Conservation (phyloP, 1,140 invertebrate species). For the Diuraphis noxia region DNA sequence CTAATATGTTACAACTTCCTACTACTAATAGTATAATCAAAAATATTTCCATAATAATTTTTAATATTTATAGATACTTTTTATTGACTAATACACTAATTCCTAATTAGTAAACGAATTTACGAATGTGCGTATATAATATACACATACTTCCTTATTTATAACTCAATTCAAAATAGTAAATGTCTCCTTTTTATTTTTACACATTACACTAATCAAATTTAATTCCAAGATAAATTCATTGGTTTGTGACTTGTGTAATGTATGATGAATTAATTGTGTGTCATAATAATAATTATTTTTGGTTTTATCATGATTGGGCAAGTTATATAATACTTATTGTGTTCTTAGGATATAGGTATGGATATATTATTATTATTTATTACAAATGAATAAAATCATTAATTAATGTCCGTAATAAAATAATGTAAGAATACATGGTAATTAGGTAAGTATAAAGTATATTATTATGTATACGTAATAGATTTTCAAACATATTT, state of each 20-base stretch:
- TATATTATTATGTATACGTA: background rate
- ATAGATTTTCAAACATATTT: background rate
- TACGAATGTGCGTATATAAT: background rate
- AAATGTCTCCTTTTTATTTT: background rate
- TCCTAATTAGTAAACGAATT: background rate
- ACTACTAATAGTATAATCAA: background rate
- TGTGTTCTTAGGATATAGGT: too few species aligned
- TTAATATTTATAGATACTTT: background rate
- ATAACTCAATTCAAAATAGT: background rate
- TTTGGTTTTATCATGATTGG: background rate
- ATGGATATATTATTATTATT: background rate
- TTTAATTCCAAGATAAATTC: background rate
- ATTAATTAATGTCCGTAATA: background rate
- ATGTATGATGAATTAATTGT: background rate
- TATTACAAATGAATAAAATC: background rate
- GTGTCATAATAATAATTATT: background rate
- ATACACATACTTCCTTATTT: background rate
- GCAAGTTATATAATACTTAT: background rate
- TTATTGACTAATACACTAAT: background rate
- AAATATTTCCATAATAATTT: background rate
- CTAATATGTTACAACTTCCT: background rate
- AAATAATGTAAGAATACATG: background rate
- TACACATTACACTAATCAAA: background rate
- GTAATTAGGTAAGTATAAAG: too few species aligned
- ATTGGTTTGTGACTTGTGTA: background rate